Conservation (phyloP, 2,797 vertebrate species). For the Cacajao melanocephalus region DNA sequence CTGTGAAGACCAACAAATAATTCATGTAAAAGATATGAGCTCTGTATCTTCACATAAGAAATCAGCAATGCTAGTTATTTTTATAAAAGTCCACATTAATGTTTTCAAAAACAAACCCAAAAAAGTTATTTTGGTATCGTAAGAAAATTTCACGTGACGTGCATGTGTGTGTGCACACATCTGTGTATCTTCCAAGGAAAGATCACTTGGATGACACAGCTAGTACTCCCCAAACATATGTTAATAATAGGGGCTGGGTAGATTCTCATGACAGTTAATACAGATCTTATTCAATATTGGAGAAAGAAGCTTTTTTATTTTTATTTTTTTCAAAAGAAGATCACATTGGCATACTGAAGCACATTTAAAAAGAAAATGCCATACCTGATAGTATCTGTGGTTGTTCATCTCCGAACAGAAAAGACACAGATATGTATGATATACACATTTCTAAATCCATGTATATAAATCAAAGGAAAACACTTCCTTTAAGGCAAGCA, state of each 20-base stretch:
- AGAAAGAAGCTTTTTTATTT: constrained; percentile 29
- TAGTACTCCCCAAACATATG: neutral
- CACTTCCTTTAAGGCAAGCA: constrained; percentile 85
- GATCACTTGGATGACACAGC: neutral
- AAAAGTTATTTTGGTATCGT: constrained; percentile 1
- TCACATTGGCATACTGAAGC: constrained; percentile 63
- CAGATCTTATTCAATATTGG: neutral
- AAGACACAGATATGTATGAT: constrained; percentile 79
- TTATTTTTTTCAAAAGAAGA: constrained; percentile 35
- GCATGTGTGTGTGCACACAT: neutral
- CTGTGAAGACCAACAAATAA: neutral
- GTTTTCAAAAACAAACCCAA: neutral
- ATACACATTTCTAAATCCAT: constrained; percentile 82
- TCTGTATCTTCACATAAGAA: neutral
- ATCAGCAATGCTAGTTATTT: neutral
- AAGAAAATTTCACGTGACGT: neutral
- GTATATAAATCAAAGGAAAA: constrained; percentile 85
- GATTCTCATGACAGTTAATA: neutral
- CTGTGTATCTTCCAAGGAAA: neutral
- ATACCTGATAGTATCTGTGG: constrained; percentile 76
- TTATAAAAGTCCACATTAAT: neutral
- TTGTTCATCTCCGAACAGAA: constrained; percentile 78
- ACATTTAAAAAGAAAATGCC: constrained; percentile 78
- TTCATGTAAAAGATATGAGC: neutral
- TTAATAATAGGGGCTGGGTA: neutral